These are phyloP conservation scores for Ischnura elegans DNA, from an alignment of 2,888 invertebrate genomes.

Conservation along the genomic window DNA sequence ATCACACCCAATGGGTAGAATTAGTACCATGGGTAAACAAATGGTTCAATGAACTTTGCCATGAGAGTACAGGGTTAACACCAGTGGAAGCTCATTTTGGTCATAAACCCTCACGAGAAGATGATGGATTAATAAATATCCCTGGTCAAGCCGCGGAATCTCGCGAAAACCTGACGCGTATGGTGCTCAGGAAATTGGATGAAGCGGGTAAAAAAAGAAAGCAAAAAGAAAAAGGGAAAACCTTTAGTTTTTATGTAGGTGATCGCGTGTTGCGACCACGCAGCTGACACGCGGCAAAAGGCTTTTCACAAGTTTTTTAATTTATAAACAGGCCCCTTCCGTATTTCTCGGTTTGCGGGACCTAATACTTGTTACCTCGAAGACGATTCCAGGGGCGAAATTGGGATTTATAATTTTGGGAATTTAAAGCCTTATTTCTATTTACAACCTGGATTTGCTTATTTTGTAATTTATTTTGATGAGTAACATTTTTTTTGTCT, in stretches of 20 bases:
- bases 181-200: slow-evolving; percentile 10
- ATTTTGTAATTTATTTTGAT: background rate
- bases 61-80: background rate
- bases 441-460: background rate
- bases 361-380: slow-evolving; percentile 10
- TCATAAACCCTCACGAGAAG: background rate
- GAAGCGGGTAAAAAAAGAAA: background rate
- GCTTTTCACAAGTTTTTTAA: background rate
- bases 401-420: slow-evolving; percentile 11
- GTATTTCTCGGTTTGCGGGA: background rate
- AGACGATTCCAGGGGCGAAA: background rate
- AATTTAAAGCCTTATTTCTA: background rate
- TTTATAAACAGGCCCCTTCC: background rate
- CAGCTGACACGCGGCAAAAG: background rate
- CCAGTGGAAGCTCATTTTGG: background rate
- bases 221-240: background rate
- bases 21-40: no score
- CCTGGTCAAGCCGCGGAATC: slow-evolving; percentile 2
- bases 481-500: background rate
- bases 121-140: background rate
- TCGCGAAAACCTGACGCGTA: background rate
- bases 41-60: no score
- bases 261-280: background rate
- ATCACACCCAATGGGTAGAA: no score
- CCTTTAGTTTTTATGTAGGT: background rate